Percentiles rank a stretch among this genome's conserved stretches.
phyloP scores from a whole-genome alignment of 2,888 invertebrate species.

The Hyppa rectilinea region DNA sequence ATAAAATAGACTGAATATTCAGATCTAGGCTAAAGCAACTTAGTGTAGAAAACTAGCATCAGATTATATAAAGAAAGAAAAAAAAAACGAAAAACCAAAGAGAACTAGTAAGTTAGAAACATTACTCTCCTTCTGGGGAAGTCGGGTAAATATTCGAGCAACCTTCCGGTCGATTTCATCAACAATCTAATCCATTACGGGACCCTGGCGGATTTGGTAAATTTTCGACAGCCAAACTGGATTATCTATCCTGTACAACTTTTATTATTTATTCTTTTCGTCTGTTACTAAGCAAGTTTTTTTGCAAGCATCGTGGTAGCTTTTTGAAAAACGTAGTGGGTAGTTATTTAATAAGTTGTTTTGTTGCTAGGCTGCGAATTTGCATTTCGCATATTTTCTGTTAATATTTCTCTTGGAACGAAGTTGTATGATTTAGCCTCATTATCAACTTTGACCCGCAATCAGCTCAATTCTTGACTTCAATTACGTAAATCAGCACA shows the following conservation, averaged over 20 bases:
- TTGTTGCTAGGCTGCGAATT: slow-evolving; percentile 59
- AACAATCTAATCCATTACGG: slow-evolving; percentile 67
- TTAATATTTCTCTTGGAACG: slow-evolving; percentile 38
- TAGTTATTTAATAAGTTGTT: slow-evolving; percentile 52
- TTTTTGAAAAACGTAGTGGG: slow-evolving; percentile 50
- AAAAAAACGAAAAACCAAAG: slow-evolving; percentile 32
- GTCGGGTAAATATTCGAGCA: slow-evolving; percentile 43
- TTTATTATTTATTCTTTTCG: slow-evolving; percentile 62
- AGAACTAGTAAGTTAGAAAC: slow-evolving; percentile 32
- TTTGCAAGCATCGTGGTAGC: slow-evolving; percentile 63
- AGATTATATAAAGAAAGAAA: slow-evolving; percentile 29
- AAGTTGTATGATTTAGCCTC: slow-evolving; percentile 36
- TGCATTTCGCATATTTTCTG: slow-evolving; percentile 54
- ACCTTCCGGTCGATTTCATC: slow-evolving; percentile 58
- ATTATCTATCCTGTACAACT: slow-evolving; percentile 65
- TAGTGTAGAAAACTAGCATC: slow-evolving; percentile 25
- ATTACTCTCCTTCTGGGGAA: too few relatives aligned
- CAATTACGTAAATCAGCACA: slow-evolving; percentile 62
- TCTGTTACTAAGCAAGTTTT: slow-evolving; percentile 65
- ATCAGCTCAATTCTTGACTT: slow-evolving; percentile 56
- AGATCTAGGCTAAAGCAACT: slow-evolving; percentile 6
- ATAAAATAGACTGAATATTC: slow-evolving; percentile 11
- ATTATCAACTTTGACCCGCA: slow-evolving; percentile 63
- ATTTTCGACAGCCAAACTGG: slow-evolving; percentile 67
- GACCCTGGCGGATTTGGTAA: slow-evolving; percentile 55